Evolutionary conservation across 1,140 invertebrate genomes (phyloP), one percentile per base, ranked within the genome.

Genomic region (Leptestheria dahalacensis): DNA sequence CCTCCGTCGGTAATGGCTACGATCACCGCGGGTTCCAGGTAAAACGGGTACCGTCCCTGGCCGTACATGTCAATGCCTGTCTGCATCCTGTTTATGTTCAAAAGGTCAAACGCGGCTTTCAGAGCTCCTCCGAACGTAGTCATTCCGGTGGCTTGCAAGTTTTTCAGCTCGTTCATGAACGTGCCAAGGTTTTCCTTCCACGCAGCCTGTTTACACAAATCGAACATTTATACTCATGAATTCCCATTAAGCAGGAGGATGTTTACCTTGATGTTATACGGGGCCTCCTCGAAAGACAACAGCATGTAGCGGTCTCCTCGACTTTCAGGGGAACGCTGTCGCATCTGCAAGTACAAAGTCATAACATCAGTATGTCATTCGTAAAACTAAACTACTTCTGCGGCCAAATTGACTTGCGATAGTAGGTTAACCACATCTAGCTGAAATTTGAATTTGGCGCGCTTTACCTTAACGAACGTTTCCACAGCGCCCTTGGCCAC

Each of bases 161-260:
- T 97, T 73, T 98, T 98, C 56, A 99, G 72, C 74, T 99, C 95
- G 67, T 94, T 94, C 80, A 95, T 97, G 74, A 99, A 98, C 1
- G 92, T 95, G 51, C 87, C 85, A 69, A 97, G 81, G 72, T 92
- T 96, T 73, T 99, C 96, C 73, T 98, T 98, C 96, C 96, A 99
- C 61, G 95, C 96, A 68, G 93, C 92, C 87, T 93, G 69, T 60
- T 79, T n/a, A 76, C 63, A 61, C 63, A n/a, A n/a, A n/a, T n/a
- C n/a, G n/a, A n/a, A n/a, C n/a, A n/a, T n/a, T n/a, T n/a, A n/a
- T n/a, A n/a, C n/a, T n/a, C n/a, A n/a, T n/a, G n/a, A 23, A n/a
- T 15, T 15, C 48, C n/a, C 11, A 20, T 18, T 41, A 41, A 41
- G 6, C 6, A 9, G 33, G 15, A 58, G 18, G 46, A 9, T 9